Evolutionary conservation across 2,113 vertebrate species (phyloP).

Genomic region (Oxygymnocypris stewartii): DNA sequence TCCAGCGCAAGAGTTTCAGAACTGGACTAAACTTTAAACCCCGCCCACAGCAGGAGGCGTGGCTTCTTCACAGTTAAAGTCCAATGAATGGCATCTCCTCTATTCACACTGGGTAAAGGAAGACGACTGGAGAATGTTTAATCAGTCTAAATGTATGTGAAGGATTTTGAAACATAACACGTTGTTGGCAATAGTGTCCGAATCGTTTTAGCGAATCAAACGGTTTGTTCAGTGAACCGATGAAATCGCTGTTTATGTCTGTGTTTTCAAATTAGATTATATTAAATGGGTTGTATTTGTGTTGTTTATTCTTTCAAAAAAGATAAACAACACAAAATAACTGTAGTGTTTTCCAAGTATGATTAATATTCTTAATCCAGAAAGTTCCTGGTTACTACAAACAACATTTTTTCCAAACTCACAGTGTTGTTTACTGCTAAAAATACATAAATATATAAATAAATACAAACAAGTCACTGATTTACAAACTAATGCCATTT

Average conservation of each 20-base stretch:
- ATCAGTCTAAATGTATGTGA: slow-evolving; percentile 41
- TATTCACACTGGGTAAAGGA: slow-evolving; percentile 33
- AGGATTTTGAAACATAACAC: slow-evolving; percentile 55
- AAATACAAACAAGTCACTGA: neutral
- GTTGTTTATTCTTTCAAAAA: neutral
- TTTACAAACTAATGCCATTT: neutral
- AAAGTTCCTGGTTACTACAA: neutral
- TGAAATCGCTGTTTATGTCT: neutral
- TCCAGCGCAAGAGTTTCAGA: slow-evolving; percentile 57
- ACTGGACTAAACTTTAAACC: slow-evolving; percentile 74
- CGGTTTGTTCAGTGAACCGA: neutral
- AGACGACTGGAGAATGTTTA: slow-evolving; percentile 31
- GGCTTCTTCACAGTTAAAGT: slow-evolving; percentile 8
- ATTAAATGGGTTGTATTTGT: neutral
- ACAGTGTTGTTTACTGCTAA: neutral
- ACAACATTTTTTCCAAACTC: neutral
- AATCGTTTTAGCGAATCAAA: neutral
- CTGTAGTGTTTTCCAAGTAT: neutral
- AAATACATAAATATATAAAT: no score
- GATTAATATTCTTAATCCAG: neutral
- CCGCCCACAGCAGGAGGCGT: slow-evolving; percentile 62
- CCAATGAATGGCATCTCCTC: slow-evolving; percentile 48
- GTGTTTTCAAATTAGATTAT: neutral
- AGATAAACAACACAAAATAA: neutral
- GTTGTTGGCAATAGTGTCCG: neutral